Evolutionary conservation across 2,888 invertebrate species (phyloP), one percentile per base, ranked within the genome.

Genomic region (Thelaira solivaga): DNA sequence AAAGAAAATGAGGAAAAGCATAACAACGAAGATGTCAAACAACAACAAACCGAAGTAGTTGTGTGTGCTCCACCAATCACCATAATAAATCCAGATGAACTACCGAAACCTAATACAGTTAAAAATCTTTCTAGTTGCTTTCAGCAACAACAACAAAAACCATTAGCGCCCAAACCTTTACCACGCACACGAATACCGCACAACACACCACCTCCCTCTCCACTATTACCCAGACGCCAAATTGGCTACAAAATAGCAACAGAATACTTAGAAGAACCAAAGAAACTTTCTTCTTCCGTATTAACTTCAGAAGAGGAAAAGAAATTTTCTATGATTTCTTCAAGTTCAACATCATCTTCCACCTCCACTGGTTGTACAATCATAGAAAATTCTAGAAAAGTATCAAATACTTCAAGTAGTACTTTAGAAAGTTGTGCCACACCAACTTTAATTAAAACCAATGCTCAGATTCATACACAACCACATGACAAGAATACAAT

Each of bases 91-190:
- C 83, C 86, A 47, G 85, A 86, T 53, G 86, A 86, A 81, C 81
- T 86, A 71, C 86, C 86, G 65, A 86, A 86, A 64, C 85, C 86
- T 8, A 86, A 86, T 76, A 86, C 86, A 5, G 86, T 86, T 5
- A 86, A 86, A 80, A 80, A 83, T 8, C 79, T 86, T 69, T 85
- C 86, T 39, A 85, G 81, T 34, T 86, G 86, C 78, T 86, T 86
- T 72, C 80, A 81, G 26, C 82, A 83, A 49, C 68, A 36, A 29
- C 77, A 47, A 3, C 82, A 83, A 41, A 67, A 61, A 68, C 43
- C n/a, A 20, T 26, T 45, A 16, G 26, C 82, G 5, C 80, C 84
- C 34, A 84, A 83, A 68, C 81, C 84, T 22, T 41, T 85, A 69
- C 79, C 83, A 13, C 83, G 85, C 62, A 83, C 85, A 73, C 85